Conservation (phyloP, 1,140 invertebrate genomes). For the Pomacea maculata region DNA sequence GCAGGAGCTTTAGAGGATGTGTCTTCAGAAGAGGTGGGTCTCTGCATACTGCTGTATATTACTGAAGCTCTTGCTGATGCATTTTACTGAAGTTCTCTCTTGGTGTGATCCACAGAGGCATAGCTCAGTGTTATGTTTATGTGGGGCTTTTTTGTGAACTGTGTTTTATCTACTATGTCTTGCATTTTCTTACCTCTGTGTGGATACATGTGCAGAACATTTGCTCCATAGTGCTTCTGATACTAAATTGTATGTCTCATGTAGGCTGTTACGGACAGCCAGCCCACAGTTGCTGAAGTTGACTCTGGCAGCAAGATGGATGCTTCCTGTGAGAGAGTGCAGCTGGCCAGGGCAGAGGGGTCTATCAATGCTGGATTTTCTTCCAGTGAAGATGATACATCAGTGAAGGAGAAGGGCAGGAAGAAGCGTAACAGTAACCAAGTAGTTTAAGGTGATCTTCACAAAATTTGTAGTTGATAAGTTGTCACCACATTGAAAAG, state of each 20-base stretch:
- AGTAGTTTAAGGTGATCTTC: background rate
- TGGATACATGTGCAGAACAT: conserved; percentile 1
- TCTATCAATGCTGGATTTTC: conserved; percentile 10
- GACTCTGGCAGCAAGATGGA: background rate
- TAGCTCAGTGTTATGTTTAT: no score
- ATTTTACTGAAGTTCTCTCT: no score
- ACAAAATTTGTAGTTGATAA: conserved; percentile 8
- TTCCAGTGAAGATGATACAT: background rate
- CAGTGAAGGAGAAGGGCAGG: conserved; percentile 4
- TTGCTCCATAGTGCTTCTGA: background rate
- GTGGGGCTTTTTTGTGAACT: no score
- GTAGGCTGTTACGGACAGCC: background rate
- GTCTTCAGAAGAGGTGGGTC: no score
- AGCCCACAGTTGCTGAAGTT: background rate
- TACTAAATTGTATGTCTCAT: no score
- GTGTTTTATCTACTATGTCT: no score
- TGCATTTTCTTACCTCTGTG: no score
- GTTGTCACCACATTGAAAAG: background rate
- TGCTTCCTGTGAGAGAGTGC: background rate
- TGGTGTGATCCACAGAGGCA: no score
- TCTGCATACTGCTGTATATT: no score
- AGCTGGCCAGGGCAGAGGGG: background rate
- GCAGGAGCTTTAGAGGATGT: no score
- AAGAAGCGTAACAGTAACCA: conserved; percentile 16
- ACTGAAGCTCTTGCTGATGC: no score